Evolutionary conservation across 2,113 vertebrate genomes (phyloP), one percentile per base, ranked within the genome.

Genomic region (Petrocephalus zakoni): DNA sequence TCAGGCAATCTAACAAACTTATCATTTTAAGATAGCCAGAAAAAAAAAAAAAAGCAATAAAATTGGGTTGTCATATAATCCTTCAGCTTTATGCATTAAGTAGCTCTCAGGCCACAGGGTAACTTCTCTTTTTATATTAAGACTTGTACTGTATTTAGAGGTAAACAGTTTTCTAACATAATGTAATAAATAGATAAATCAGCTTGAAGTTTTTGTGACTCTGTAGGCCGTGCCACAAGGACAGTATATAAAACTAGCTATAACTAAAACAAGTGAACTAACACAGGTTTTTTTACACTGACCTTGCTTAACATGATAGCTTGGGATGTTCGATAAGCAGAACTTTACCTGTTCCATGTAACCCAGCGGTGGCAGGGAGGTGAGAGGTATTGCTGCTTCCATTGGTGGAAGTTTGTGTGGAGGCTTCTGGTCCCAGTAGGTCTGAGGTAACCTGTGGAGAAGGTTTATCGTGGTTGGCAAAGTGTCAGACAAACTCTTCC

Each of bases 331-430:
- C 34, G 19, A 51, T n/a, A 21, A 22, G 78, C 52, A 81, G 88
- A 88, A 55, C 88, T 89, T 88, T 88, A 98, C 97, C 95, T 99
- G 98, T 93, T 99, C 97, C 91, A 99, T 93, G 92, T 99, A 99
- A 91, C 98, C 98, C 91, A 96, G 88, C 49, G 96, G 94, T 89
- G 98, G 98, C 89, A 99, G 97, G 56, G 96, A 96, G 21, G 96
- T 97, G 89, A 98, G 95, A 15, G 90, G 37, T n/a, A 97, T 83
- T 21, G 97, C 96, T 17, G 97, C 95, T 92, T 95, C 95, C 88
- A 95, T 87, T 1, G 98, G 97, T 87, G 97, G 98, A 49, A 98
- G 94, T 95, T 99, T 99, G 87, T 29, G 13, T 13, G 98, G 97
- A 89, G 98, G 95, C 90, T 93, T 97, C 91, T 97, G 95, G 89